Evolutionary conservation across 1,140 invertebrate species (phyloP), one percentile per base, ranked within the genome.

Genomic region (Belonocnema kinseyi): DNA sequence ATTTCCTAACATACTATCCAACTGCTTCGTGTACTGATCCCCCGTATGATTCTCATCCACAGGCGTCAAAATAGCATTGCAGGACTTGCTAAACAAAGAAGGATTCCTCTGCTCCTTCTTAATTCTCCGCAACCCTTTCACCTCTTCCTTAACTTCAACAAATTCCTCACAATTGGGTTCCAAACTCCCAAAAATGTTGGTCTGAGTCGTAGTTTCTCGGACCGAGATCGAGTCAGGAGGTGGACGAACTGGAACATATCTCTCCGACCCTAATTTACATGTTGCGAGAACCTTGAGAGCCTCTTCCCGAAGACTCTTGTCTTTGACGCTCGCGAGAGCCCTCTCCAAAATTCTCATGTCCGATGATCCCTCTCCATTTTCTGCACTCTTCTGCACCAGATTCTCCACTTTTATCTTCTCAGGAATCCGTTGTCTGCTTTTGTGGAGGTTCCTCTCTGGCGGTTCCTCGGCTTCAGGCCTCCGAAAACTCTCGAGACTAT

Each of bases 171-270:
- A 46, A 13, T 79, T 13, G 0, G 21, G 12, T 14, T 87, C 83
- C 0, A 86, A 52, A 26, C 85, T 66, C 11, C 81, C 79, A 52
- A 87, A 87, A 14, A 86, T 54, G 16, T 81, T 61, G 8, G 86
- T 86, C 21, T 88, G 84, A 5, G 80, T 66, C 40, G 77, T 58
- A 17, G 81, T 78, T 52, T 87, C 84, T 12, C 75, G 51, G 0
- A 87, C 72, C 2, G 76, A 58, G 72, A 76, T 85, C 17, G 50
- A 75, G n/a, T 53, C 7, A 2, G 77, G 56, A 2, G 77, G 56
- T 0, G 78, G 74, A 50, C 2, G 40, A 72, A 80, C 71, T 11
- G 84, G 80, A 7, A 87, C 61, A 10, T 75, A 26, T 54, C 77
- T 82, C 17, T 83, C 76, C 8, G 80, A 61, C 33, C 82, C 77